Base-by-base conservation (phyloP, 2,888 invertebrate genomes). In the Herminia tarsipennalis region DNA sequence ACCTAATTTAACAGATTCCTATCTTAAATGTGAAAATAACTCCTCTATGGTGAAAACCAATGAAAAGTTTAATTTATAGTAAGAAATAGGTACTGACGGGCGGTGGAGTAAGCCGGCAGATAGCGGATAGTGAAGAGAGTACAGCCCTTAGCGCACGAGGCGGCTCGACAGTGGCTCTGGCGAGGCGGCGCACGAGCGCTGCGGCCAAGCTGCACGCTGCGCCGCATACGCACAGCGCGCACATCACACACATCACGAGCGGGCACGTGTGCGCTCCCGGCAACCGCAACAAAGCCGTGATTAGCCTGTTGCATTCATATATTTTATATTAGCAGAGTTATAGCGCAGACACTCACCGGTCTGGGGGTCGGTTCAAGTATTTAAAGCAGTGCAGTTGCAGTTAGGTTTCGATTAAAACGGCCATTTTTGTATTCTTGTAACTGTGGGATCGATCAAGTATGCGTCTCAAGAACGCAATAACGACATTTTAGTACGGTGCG, bases 261-360 rank as follows among this genome's bases (percentile, higher is more conserved):
- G 78, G 78, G n/a, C 67, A 42, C 27, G 68, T 37, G 21, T 72
- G 43, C 17, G 76, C 66, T 12, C 70, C 70, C 38, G 85, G 81
- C 53, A 87, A 50, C 12, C 79, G 79, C 27, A 62, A 57, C 48
- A 81, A 60, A 41, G 78, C 78, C 3, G 82, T 66, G 32, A 78
- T 66, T 62, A 88, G 46, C 83, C 89, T 89, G 72, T 9, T 6
- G n/a, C n/a, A n/a, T n/a, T n/a, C n/a, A n/a, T n/a, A n/a, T n/a
- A n/a, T n/a, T n/a, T n/a, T n/a, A n/a, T n/a, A n/a, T n/a, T n/a
- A n/a, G n/a, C n/a, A n/a, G n/a, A n/a, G n/a, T n/a, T n/a, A n/a
- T n/a, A n/a, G n/a, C n/a, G n/a, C n/a, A n/a, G n/a, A n/a, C n/a
- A n/a, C n/a, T n/a, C n/a, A n/a, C n/a, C n/a, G n/a, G n/a, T n/a